phyloP scores from a whole-genome alignment of 2,888 invertebrate species.

The Tinea semifulvella region DNA sequence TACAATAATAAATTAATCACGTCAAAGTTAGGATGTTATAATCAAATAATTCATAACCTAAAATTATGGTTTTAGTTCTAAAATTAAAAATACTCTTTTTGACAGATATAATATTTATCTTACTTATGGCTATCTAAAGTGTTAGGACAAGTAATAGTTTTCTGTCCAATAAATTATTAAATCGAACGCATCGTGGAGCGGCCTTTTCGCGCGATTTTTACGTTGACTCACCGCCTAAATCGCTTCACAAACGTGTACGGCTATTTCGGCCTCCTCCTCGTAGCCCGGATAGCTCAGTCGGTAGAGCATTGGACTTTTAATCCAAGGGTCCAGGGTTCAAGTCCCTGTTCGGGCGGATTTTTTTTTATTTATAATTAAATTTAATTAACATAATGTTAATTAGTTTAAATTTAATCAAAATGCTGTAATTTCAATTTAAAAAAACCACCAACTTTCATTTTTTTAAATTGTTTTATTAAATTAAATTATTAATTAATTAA shows the following conservation, averaged over 20 bases:
- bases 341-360: constrained; percentile 22
- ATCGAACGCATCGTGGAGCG: too few relatives aligned
- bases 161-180: too few relatives aligned
- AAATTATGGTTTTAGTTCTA: neutral
- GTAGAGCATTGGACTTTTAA: constrained; percentile 22
- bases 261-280: neutral
- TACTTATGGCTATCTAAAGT: too few relatives aligned
- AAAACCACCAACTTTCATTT: neutral
- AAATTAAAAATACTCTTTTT: too few relatives aligned
- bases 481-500: too few relatives aligned
- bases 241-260: neutral
- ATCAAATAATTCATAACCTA: neutral
- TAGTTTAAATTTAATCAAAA: constrained; percentile 3
- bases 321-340: constrained; percentile 24
- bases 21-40: too few relatives aligned
- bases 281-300: constrained; percentile 22
- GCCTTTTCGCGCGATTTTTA: too few relatives aligned
- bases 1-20: too few relatives aligned
- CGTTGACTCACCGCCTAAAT: neutral
- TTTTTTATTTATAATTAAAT: neutral
- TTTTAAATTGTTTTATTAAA: constrained; percentile 1
- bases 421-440: too few relatives aligned
- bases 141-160: too few relatives aligned
- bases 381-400: too few relatives aligned
- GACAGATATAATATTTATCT: too few relatives aligned